Conservation (phyloP, 1,140 invertebrate species). For the Caenorhabditis elegans region WBcel235 BX284604.4:12994501-12995000, state of each 20-base stretch:
- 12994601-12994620: too few species aligned
- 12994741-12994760: background rate
- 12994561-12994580: background rate
- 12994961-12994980: too few species aligned
- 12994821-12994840: background rate
- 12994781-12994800: constrained; percentile 6
- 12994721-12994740: background rate
- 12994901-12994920: background rate
- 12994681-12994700: too few species aligned
- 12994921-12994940: background rate
- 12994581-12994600: background rate
- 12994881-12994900: constrained; percentile 1
- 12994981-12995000: background rate
- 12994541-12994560: background rate
- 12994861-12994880: background rate
- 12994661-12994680: too few species aligned
- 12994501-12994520: too few species aligned
- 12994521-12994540: background rate
- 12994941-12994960: background rate
- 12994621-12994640: too few species aligned
- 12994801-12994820: background rate
- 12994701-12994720: too few species aligned
- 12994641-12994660: too few species aligned
- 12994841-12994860: background rate
- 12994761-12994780: background rate